Conservation (phyloP, 2,797 vertebrate species). For the Anabas testudineus region DNA sequence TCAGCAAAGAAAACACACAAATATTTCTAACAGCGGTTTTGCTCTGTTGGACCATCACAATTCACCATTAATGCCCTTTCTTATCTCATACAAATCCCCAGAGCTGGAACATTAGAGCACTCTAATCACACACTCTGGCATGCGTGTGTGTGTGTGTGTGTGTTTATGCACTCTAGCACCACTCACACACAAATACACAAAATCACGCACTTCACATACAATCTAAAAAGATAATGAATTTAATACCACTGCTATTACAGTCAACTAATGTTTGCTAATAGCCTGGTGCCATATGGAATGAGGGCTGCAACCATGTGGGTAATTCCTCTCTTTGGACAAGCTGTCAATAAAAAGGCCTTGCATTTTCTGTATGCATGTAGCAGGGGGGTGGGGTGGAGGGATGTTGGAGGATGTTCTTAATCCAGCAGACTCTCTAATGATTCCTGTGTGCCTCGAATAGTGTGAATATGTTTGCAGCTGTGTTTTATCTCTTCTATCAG, state of each 20-base stretch:
- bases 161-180: conserved; percentile 27
- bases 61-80: conserved; percentile 75
- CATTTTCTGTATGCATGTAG: conserved; percentile 63
- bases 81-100: conserved; percentile 79
- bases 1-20: conserved; percentile 31
- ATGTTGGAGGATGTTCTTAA: conserved; percentile 64
- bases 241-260: conserved; percentile 78
- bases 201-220: conserved; percentile 64
- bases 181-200: conserved; percentile 42
- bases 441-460: conserved; percentile 53
- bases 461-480: conserved; percentile 43
- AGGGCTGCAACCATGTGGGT: conserved; percentile 70
- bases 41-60: conserved; percentile 69
- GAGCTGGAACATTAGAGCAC: conserved; percentile 77
- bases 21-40: conserved; percentile 68
- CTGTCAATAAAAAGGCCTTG: conserved; percentile 74
- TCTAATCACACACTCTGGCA: conserved; percentile 73
- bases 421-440: conserved; percentile 76
- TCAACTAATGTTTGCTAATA: conserved; percentile 82
- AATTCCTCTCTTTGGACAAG: conserved; percentile 81
- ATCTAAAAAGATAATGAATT: conserved; percentile 79
- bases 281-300: conserved; percentile 74
- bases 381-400: conserved; percentile 5
- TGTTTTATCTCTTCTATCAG: conserved; percentile 68
- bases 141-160: conserved; percentile 37